Evolutionary conservation across 1,140 invertebrate species (phyloP), one percentile per base, ranked within the genome.

Genomic region (Heliothis virescens): DNA sequence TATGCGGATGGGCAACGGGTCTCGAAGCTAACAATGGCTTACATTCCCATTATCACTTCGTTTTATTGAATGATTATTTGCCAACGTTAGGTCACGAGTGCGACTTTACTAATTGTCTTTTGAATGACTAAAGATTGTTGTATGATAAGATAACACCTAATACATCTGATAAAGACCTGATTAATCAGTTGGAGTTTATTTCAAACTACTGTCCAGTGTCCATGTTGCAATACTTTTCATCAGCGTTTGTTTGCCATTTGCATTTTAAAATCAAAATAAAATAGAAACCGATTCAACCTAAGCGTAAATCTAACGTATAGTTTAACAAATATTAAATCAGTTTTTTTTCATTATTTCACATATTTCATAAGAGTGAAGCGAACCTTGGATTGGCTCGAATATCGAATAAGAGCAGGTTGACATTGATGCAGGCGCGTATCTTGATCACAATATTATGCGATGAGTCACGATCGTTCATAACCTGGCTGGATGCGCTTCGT

Each of bases 1-100:
- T 80, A 79, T 83, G 85, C 89, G 87, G 86, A 80, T 83, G 77
- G 57, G 80, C 88, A 90, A 90, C 90, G 90, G 88, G 83, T 89
- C 85, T 88, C 85, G 86, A 83, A 90, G 89, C 86, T 88, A 86
- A 89, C 85, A 88, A 87, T 87, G 80, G 57, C 74, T 80, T 76
- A 81, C 79, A 82, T 79, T 72, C 65, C 15, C 47, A 67, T 67
- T 76, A 52, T 63, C 26, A 52, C 3, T 18, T 63, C 60, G 34
- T 18, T 57, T n/a, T 63, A 63, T 76, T 63, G 47, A 76, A 75
- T 65, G 62, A 18, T n/a, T 29, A 59, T 21, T 48, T 74, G 34
- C 53, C 16, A 5, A n/a, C 34, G 47, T 73, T 41, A 59, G 11
- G 16, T 7, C 4, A 69, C 4, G 21, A 52, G 26, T n/a, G 29